phyloP scores from a whole-genome alignment of 2,888 invertebrate genomes.

The Cosmorhoe ocellata region DNA sequence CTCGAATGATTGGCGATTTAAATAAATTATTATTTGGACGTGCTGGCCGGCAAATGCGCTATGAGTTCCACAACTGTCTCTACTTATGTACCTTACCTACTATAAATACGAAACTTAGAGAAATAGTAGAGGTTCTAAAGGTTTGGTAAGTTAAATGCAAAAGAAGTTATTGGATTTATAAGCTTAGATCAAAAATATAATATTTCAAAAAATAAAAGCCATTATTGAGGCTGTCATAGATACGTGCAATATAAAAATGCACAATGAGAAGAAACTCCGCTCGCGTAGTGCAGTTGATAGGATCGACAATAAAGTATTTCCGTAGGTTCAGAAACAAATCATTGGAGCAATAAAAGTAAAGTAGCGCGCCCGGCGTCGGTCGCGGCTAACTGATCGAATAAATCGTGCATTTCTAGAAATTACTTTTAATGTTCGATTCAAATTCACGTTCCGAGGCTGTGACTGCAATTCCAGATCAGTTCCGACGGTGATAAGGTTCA shows the following conservation, averaged over 20 bases:
- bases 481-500: not conserved
- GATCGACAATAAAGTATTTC: constrained; percentile 22
- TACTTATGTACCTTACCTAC: no score
- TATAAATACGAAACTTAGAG: no score
- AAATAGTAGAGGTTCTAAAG: no score
- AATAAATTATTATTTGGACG: constrained; percentile 30
- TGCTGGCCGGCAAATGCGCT: constrained; percentile 17
- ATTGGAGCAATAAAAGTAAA: constrained; percentile 19
- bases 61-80: no score
- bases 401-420: constrained; percentile 25
- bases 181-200: no score
- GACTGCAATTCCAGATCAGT: not conserved
- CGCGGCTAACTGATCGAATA: constrained; percentile 13
- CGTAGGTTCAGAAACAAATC: constrained; percentile 18
- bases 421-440: constrained; percentile 24
- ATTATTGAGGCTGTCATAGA: no score
- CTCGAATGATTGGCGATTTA: constrained; percentile 26
- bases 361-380: constrained; percentile 22
- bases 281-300: constrained; percentile 11
- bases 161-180: no score
- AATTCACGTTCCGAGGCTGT: constrained; percentile 1
- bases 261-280: not conserved
- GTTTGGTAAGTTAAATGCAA: no score
- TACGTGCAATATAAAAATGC: no score
- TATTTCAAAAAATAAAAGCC: no score